These are phyloP conservation scores for Chelonia mydas DNA, from an alignment of 2,797 vertebrate genomes.

Conservation along the genomic window DNA sequence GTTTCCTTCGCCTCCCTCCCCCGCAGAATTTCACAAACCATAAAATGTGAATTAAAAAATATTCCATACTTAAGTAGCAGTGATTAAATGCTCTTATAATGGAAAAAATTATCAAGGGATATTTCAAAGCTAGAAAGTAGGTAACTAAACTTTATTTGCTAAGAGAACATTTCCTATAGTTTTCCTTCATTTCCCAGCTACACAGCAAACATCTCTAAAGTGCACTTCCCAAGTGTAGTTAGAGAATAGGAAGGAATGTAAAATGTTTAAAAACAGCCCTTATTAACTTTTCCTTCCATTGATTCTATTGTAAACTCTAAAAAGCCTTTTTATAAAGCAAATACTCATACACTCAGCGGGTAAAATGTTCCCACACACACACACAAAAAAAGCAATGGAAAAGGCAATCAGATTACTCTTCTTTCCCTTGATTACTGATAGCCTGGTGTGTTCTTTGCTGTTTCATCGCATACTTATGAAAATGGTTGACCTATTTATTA, in stretches of 20 bases:
- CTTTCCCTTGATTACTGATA: conserved; percentile 68
- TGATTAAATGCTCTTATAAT: conserved; percentile 78
- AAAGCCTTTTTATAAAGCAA: conserved; percentile 83
- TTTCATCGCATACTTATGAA: conserved; percentile 80
- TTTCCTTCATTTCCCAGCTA: conserved; percentile 83
- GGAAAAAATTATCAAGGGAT: conserved; percentile 78
- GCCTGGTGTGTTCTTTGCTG: conserved; percentile 60
- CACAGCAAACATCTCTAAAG: conserved; percentile 82
- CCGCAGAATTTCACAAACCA: conserved; percentile 81
- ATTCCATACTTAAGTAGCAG: conserved; percentile 82
- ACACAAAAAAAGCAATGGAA: conserved; percentile 72
- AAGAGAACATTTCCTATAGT: conserved; percentile 82
- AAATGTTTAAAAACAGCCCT: conserved; percentile 89
- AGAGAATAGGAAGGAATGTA: conserved; percentile 87
- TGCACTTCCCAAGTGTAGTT: conserved; percentile 85
- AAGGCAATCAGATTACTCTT: conserved; percentile 71
- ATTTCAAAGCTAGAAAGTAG: conserved; percentile 81
- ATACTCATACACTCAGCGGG: conserved; percentile 81
- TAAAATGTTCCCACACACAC: conserved; percentile 79
- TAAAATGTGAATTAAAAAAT: conserved; percentile 81
- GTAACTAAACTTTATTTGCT: conserved; percentile 82
- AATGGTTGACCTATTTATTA: conserved; percentile 72
- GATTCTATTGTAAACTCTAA: conserved; percentile 86
- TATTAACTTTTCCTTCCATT: conserved; percentile 86
- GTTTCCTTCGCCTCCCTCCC: conserved; percentile 77